Evolutionary conservation across 2,888 invertebrate genomes (phyloP).

Genomic region (Kuschelorhynchus macadamiae): DNA sequence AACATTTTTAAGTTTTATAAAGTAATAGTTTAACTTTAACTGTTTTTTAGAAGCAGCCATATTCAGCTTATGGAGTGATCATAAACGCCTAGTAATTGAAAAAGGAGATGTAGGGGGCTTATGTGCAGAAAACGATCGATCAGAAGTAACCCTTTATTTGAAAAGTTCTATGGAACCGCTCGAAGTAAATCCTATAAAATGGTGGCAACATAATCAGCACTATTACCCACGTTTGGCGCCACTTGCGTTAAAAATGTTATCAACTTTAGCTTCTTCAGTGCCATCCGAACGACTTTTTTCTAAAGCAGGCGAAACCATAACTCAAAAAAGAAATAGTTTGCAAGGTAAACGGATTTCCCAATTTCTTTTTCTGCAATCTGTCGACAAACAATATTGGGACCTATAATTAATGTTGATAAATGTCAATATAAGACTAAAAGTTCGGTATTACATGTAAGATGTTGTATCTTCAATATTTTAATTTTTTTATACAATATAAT

Average conservation of each 20-base stretch:
- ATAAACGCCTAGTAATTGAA: background rate
- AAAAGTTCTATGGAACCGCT: background rate
- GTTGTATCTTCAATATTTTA: too few relatives aligned
- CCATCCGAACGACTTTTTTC: background rate
- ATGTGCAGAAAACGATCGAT: background rate
- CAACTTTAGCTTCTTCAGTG: background rate
- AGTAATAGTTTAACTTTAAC: background rate
- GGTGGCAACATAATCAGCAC: background rate
- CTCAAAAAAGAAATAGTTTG: too few relatives aligned
- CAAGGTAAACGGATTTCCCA: too few relatives aligned
- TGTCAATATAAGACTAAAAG: too few relatives aligned
- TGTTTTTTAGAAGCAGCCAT: background rate
- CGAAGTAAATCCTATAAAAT: background rate
- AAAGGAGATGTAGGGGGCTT: background rate
- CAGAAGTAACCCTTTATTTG: background rate
- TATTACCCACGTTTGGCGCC: background rate
- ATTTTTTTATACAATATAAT: too few relatives aligned
- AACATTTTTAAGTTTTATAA: background rate
- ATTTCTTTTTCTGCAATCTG: too few relatives aligned
- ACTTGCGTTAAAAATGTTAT: background rate
- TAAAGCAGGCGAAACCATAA: slow-evolving; percentile 8
- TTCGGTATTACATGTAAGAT: too few relatives aligned
- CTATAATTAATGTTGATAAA: too few relatives aligned
- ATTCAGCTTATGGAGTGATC: background rate
- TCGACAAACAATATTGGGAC: too few relatives aligned